Evolutionary conservation across 2,113 vertebrate genomes (phyloP).

Genomic region (Lophura nycthemera): DNA sequence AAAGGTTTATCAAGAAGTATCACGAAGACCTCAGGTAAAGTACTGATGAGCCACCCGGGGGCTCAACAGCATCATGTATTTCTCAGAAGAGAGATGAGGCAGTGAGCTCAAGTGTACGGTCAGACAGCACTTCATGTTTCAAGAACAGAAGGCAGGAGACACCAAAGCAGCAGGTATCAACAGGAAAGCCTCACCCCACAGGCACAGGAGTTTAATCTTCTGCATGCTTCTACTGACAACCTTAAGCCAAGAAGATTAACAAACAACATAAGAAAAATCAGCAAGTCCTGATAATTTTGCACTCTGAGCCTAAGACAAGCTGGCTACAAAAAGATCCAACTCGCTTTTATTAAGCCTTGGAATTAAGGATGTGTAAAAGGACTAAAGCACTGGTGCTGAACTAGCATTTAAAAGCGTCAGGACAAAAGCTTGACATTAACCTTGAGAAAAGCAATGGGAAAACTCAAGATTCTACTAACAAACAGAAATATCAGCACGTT

Average conservation of each 20-base stretch:
- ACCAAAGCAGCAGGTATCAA: neutral
- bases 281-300: neutral
- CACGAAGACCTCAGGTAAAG: neutral
- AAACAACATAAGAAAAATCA: neutral
- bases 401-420: neutral
- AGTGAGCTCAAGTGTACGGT: neutral
- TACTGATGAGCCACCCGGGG: neutral
- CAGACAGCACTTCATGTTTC: neutral
- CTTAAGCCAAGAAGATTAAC: neutral
- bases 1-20: neutral
- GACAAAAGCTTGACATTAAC: neutral
- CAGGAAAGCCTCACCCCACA: neutral
- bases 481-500: neutral
- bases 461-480: neutral
- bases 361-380: neutral
- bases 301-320: neutral
- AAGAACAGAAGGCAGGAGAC: neutral
- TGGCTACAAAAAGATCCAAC: neutral
- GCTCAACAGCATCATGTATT: neutral
- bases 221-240: neutral
- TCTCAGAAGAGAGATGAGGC: neutral
- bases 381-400: neutral
- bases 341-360: neutral
- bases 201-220: neutral
- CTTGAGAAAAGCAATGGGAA: neutral